A percentile compares a stretch with the other conserved stretches of the same genome.
Evolutionary conservation across 92 coral and sea anemone species (phyloP).

Genomic region (Porites divaricata): DNA sequence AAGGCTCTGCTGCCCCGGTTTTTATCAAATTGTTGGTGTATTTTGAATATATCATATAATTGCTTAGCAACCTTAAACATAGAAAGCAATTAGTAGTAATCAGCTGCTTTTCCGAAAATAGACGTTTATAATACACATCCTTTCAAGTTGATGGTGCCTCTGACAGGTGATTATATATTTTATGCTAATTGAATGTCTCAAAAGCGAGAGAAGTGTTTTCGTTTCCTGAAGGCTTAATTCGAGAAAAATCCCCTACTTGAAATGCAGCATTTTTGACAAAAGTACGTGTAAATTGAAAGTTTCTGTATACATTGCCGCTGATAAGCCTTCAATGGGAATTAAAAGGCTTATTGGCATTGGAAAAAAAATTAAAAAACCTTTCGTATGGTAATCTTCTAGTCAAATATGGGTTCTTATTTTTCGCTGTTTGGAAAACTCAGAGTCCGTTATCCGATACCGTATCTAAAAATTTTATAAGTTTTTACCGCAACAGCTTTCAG

Average conservation of each 20-base stretch:
- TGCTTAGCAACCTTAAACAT: slow-evolving; percentile 26
- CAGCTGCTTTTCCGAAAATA: slow-evolving; percentile 23
- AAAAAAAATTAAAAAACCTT: neutral
- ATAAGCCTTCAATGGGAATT: neutral
- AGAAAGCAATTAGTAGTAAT: slow-evolving; percentile 10
- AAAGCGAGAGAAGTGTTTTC: neutral
- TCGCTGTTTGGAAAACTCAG: neutral
- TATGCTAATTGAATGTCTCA: slow-evolving; percentile 21
- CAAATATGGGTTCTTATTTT: neutral
- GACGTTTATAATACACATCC: slow-evolving; percentile 4
- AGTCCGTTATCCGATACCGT: too few species aligned
- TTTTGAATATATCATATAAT: slow-evolving; percentile 10
- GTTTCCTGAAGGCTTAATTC: neutral
- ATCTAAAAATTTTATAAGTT: too few species aligned
- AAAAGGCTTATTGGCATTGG: neutral
- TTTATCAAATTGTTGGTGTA: slow-evolving; percentile 10
- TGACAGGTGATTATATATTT: slow-evolving; percentile 17
- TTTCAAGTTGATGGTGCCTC: neutral
- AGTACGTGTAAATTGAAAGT: neutral
- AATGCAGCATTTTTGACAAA: neutral
- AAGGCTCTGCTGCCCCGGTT: neutral
- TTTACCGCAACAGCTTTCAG: neutral
- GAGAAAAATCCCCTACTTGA: neutral
- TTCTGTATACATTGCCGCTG: neutral
- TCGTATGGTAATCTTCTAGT: neutral